Percentiles rank a stretch among this genome's conserved stretches.
Conservation (phyloP, 2,797 vertebrate species). For the Argya squamiceps region DNA sequence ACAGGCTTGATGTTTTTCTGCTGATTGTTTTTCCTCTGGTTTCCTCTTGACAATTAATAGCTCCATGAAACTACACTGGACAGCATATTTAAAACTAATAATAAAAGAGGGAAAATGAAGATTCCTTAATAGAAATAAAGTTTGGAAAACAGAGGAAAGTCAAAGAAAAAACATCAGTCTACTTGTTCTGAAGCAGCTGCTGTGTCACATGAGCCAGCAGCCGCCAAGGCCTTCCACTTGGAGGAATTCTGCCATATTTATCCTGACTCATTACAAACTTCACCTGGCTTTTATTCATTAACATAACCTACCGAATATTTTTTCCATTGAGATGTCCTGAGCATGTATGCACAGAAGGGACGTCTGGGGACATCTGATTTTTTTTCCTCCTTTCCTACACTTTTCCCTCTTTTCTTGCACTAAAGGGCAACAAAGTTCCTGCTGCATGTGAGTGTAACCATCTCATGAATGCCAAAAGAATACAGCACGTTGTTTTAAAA, state of each 20-base stretch:
- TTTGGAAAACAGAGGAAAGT: not conserved
- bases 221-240: rapidly evolving
- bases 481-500: not conserved
- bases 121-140: not conserved
- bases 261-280: not conserved
- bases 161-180: not conserved
- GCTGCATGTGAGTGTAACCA: rapidly evolving
- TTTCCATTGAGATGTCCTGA: not conserved
- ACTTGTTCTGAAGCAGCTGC: not conserved
- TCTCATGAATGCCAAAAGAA: not conserved
- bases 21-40: not conserved
- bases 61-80: not conserved
- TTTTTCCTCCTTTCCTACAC: not conserved
- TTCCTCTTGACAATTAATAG: not conserved
- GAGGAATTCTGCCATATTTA: conserved; percentile 31
- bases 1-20: not conserved
- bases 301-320: not conserved
- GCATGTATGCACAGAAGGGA: not conserved
- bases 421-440: not conserved
- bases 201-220: not conserved
- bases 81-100: not conserved
- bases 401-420: not conserved
- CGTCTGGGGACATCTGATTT: not conserved
- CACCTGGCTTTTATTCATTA: conserved; percentile 30
- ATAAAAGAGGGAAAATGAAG: not conserved